These are phyloP conservation scores for Mesocricetus auratus DNA, from an alignment of 2,113 vertebrate genomes.

Conservation along the genomic window DNA sequence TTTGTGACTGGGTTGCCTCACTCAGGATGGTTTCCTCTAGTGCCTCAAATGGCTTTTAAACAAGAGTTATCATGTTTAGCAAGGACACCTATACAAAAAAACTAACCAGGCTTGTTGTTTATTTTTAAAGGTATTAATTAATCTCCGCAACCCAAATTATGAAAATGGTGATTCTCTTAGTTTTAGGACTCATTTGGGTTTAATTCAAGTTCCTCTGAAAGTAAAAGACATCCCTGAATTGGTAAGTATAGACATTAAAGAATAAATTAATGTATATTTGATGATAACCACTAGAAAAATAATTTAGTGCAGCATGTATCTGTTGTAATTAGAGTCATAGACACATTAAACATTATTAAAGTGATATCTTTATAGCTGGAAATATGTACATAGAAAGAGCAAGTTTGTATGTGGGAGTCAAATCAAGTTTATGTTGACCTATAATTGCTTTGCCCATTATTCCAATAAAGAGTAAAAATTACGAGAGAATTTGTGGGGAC, in stretches of 20 bases:
- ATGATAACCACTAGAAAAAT: conserved; percentile 40
- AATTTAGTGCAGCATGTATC: background rate
- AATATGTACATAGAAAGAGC: conserved; percentile 15
- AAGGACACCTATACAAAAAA: conserved; percentile 18
- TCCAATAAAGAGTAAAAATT: conserved; percentile 46
- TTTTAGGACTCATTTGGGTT: conserved; percentile 94
- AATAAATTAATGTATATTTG: conserved; percentile 19
- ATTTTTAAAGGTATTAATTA: conserved; percentile 93
- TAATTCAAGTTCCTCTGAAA: conserved; percentile 95
- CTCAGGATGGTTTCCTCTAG: too few species aligned
- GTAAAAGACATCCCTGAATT: conserved; percentile 94
- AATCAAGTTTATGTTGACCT: conserved; percentile 8
- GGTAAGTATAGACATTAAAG: conserved; percentile 86
- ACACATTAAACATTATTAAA: conserved; percentile 6
- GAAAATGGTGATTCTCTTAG: conserved; percentile 92
- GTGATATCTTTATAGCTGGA: conserved; percentile 10
- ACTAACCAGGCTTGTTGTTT: conserved; percentile 79
- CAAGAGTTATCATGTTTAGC: conserved; percentile 59
- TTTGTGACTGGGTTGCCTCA: too few species aligned
- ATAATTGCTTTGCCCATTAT: conserved; percentile 6
- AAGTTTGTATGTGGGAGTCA: background rate
- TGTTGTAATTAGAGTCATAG: background rate
- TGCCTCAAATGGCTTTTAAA: background rate
- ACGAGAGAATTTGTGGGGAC: conserved; percentile 36
- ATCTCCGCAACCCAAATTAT: conserved; percentile 96